Evolutionary conservation across 2,113 vertebrate species (phyloP), one percentile per base, ranked within the genome.

Genomic region (Holacanthus passer): DNA sequence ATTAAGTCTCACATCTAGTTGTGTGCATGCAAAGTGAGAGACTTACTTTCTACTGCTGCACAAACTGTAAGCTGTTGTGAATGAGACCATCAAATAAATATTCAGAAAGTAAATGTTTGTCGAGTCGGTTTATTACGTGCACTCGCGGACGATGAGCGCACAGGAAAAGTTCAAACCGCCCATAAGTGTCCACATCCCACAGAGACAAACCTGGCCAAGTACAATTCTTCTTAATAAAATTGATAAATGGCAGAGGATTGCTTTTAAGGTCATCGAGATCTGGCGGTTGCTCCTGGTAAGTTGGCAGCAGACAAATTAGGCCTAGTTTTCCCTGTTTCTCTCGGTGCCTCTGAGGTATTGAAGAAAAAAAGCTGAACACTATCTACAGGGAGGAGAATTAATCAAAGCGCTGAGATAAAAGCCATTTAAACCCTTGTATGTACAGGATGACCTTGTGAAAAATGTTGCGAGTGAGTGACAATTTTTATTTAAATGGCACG

Each of bases 201-300:
- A 66, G 74, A 86, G 78, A 72, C 56, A 50, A 75, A 76, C 47
- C 48, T 13, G 32, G 73, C 83, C 66, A 80, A 75, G 56, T 24
- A 27, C 69, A 70, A 80, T 88, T 67, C 69, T 73, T 91, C 87
- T 84, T 77, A 80, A 83, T 90, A 86, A 83, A 89, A 80, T 75
- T 92, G 90, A 93, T 81, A 80, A 89, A 91, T 88, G 83, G 60
- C 47, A 64, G 52, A 62, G 62, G 66, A 83, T 77, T 82, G 78
- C 73, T 82, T 91, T 90, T 90, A 93, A 92, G 91, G 90, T 93
- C 88, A 91, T 68, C 4, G n/a, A 59, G 78, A 91, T 85, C 88
- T 74, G 83, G 81, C 83, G 82, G 79, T 50, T 75, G 74, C 82
- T 85, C 55, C 63, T 62, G 32, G 56, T 67, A 79, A 77, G 86